A percentile compares a stretch with the other conserved stretches of the same genome.
phyloP scores from a whole-genome alignment of 1,140 invertebrate genomes.

The Stegodyphus dumicola region DNA sequence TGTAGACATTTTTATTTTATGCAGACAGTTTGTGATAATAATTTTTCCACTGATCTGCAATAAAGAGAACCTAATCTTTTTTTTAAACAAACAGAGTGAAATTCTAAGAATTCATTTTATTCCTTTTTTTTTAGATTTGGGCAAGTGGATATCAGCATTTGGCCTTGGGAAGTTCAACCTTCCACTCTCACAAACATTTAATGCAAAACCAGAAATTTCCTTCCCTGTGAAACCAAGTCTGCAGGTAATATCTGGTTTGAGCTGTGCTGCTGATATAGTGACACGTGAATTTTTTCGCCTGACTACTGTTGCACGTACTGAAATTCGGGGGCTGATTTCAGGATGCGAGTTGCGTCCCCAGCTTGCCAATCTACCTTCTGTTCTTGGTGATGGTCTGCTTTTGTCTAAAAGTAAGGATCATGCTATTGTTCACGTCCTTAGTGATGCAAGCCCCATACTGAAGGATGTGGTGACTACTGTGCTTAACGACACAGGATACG shows the following conservation, averaged over 20 bases:
- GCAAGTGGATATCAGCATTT: constrained; percentile 55
- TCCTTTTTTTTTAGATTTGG: constrained; percentile 38
- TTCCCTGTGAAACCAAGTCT: constrained; percentile 33
- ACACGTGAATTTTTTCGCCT: constrained; percentile 58
- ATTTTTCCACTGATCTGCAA: too few species aligned
- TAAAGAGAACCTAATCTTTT: too few species aligned
- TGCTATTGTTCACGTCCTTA: constrained; percentile 74
- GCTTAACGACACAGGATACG: constrained; percentile 88
- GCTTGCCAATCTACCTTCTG: constrained; percentile 72
- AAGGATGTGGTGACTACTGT: constrained; percentile 92
- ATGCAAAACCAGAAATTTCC: background rate
- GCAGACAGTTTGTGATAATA: too few species aligned
- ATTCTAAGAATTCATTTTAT: too few species aligned
- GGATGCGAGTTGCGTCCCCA: constrained; percentile 68
- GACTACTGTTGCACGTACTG: constrained; percentile 62
- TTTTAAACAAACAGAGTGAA: too few species aligned
- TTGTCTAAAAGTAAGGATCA: constrained; percentile 81
- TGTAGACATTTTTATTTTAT: too few species aligned
- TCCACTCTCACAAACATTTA: constrained; percentile 3
- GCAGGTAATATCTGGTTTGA: constrained; percentile 60
- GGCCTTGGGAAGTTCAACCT: constrained; percentile 49
- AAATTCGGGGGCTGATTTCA: constrained; percentile 42
- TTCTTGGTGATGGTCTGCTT: constrained; percentile 83
- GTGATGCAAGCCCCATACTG: constrained; percentile 85
- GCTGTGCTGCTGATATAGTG: constrained; percentile 52